These are phyloP conservation scores for Sebastes iracundus DNA, from an alignment of 2,797 vertebrate genomes.

Conservation along the genomic window DNA sequence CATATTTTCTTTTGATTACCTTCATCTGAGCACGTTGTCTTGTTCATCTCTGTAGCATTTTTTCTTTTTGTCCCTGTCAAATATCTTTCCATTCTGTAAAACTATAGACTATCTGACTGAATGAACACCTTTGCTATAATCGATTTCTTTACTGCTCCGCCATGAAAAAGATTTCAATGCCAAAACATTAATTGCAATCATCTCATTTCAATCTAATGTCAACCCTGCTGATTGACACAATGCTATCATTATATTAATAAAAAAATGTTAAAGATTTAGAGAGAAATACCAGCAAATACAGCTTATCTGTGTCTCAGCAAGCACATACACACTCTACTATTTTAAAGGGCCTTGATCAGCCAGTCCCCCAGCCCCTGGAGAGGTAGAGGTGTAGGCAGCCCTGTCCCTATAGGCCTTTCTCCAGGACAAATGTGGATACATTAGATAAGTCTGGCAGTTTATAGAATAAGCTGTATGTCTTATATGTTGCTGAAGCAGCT, in stretches of 20 bases:
- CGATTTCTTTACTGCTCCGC: too few relatives aligned
- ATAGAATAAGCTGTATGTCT: constrained; percentile 34
- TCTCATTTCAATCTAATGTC: background rate
- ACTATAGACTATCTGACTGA: too few relatives aligned
- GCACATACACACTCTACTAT: background rate
- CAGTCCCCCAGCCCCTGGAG: constrained; percentile 4
- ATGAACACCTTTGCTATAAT: background rate
- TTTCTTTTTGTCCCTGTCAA: too few relatives aligned
- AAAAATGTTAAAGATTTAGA: background rate
- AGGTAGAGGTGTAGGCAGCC: constrained; percentile 24
- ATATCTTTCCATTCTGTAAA: too few relatives aligned
- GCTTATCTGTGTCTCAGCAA: background rate
- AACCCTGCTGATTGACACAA: background rate
- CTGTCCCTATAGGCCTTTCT: constrained; percentile 32
- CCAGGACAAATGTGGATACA: constrained; percentile 49
- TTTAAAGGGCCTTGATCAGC: constrained; percentile 30
- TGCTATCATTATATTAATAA: background rate
- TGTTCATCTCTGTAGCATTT: too few relatives aligned
- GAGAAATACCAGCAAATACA: background rate
- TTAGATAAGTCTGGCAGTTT: constrained; percentile 42
- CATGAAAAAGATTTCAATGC: too few relatives aligned
- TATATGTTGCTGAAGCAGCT: constrained; percentile 38
- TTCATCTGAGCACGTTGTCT: too few relatives aligned
- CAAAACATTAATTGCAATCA: too few relatives aligned
- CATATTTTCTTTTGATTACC: too few relatives aligned